Base-by-base conservation (phyloP, 2,113 vertebrate species). In the Muntiacus muntjak region DNA sequence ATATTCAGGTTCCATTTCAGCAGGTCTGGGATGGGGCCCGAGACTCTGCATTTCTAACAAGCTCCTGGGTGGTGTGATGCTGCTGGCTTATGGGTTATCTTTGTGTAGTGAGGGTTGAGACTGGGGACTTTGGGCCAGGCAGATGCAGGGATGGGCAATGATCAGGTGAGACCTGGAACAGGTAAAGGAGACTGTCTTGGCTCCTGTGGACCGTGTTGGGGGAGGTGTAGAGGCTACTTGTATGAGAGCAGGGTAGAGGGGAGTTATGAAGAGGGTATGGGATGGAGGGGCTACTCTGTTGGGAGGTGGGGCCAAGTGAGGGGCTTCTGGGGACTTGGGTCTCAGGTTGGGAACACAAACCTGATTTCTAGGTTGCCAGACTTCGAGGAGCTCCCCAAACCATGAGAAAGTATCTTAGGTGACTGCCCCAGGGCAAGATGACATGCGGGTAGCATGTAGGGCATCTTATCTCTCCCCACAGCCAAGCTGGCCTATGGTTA, bases 381-480 rank as follows among this genome's bases (percentile, higher is more conserved):
- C 89, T 67, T 15, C 45, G 43, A 76, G n/a, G 30, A 88, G 76
- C 54, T 90, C 26, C 43, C 23, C 7, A 88, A 95, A 95, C 58
- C 55, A 54, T 2, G 8, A 50, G 28, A 40, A 62, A 86, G 28
- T 84, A 43, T 91, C 28, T 94, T 43, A 91, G 67, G 71, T 25
- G 45, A 86, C 71, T 36, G 28, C 36, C 50, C 58, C 74, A 33
- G 78, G 95, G 82, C 58, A 85, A 64, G 64, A 26, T 91, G 88
- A 92, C 82, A 67, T 15, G 86, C 36, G 57, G 78, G 26, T 17
- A 3, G 40, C 28, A 93, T 2, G n/a, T 9, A 74, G 88, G 81
- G 60, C 40, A 36, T 55, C 94, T 98, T 98, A 98, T 98, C 97
- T 97, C 85, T 97, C 60, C 62, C 79, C 64, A 45, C 97, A 98